Conservation (phyloP, 2,888 invertebrate species). For the Drosophila austrosaltans region DNA sequence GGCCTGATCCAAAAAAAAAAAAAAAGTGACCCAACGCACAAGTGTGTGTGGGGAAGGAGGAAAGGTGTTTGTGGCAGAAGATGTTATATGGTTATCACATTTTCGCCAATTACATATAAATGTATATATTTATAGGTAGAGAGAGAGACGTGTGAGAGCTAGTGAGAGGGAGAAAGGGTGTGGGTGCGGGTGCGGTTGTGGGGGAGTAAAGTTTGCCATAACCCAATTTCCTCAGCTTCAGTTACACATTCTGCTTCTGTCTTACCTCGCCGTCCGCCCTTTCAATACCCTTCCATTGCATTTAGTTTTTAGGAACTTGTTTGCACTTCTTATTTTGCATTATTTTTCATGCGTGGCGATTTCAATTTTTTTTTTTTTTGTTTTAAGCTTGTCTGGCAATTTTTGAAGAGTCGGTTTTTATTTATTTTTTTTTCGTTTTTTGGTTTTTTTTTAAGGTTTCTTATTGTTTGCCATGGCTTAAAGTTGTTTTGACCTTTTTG, state of each 20-base stretch:
- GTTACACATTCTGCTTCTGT: slow-evolving; percentile 17
- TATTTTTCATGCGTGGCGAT: slow-evolving; percentile 59
- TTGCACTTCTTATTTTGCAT: slow-evolving; percentile 20
- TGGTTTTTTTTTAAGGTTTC: slow-evolving; percentile 33
- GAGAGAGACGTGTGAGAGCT: background rate
- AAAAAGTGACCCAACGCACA: background rate
- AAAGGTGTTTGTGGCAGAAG: too few species aligned
- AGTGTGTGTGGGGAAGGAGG: background rate
- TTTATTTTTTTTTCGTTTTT: background rate
- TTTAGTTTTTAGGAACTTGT: slow-evolving; percentile 19
- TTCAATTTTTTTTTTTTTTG: slow-evolving; percentile 56
- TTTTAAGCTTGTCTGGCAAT: slow-evolving; percentile 63
- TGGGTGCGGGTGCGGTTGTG: background rate
- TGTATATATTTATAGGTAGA: background rate
- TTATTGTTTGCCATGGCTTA: slow-evolving; percentile 19
- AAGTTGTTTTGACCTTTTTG: slow-evolving; percentile 22
- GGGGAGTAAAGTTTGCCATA: slow-evolving; percentile 40
- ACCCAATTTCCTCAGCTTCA: slow-evolving; percentile 35
- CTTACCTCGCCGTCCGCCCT: background rate
- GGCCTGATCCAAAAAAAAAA: background rate
- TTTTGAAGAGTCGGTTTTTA: slow-evolving; percentile 45
- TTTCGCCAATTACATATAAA: too few species aligned
- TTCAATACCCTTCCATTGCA: background rate
- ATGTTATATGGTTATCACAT: too few species aligned
- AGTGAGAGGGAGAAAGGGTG: background rate